Conservation (phyloP, 2,888 invertebrate species). For the Melinopterus prodromus region DNA sequence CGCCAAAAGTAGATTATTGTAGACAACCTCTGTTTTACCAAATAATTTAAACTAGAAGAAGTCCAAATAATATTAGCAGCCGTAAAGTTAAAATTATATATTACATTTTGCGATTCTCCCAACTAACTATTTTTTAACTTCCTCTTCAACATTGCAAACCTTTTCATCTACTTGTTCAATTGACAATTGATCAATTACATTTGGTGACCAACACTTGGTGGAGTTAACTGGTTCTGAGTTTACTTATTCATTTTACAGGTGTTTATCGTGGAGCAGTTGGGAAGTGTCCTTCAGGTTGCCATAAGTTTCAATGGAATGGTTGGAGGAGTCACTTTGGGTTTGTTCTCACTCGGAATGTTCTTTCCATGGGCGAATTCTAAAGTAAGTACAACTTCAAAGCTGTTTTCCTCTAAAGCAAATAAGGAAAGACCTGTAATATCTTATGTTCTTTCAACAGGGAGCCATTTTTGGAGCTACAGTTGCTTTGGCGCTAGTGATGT, state of each 20-base stretch:
- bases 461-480: slow-evolving; percentile 71
- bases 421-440: not conserved
- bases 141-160: too few species aligned
- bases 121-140: too few species aligned
- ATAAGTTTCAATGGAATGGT: slow-evolving; percentile 89
- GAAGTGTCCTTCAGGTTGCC: slow-evolving; percentile 89
- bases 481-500: slow-evolving; percentile 68
- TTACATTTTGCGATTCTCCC: too few species aligned
- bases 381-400: slow-evolving; percentile 59
- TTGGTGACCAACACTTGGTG: too few species aligned
- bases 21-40: too few species aligned
- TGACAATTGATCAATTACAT: not conserved
- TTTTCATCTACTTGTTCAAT: slow-evolving; percentile 14
- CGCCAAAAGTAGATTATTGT: too few species aligned
- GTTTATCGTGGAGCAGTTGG: slow-evolving; percentile 86
- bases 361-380: slow-evolving; percentile 87
- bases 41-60: too few species aligned
- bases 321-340: slow-evolving; percentile 86
- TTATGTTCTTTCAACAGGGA: slow-evolving; percentile 61
- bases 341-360: slow-evolving; percentile 89
- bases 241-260: slow-evolving; percentile 60
- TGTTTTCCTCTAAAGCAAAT: too few species aligned
- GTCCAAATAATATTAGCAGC: too few species aligned
- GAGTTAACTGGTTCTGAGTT: too few species aligned
- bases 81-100: too few species aligned